phyloP scores from a whole-genome alignment of 2,888 invertebrate species.

The Agonopterix arenella region DNA sequence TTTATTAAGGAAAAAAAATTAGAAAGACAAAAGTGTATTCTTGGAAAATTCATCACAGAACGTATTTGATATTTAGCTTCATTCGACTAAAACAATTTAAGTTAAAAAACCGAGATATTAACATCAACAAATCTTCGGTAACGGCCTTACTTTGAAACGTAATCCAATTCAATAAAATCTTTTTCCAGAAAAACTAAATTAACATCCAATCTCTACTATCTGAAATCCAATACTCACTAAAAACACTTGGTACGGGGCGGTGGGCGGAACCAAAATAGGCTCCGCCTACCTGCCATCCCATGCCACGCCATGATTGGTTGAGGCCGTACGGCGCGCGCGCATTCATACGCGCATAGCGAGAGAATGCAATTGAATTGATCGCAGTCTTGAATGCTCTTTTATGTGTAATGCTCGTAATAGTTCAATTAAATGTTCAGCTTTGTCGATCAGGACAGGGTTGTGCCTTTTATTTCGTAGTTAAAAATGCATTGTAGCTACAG shows the following conservation, averaged over 20 bases:
- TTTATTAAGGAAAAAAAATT: no score
- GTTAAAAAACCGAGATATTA: no score
- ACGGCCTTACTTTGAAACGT: slow-evolving; percentile 18
- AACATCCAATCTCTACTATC: slow-evolving; percentile 49
- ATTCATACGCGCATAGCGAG: slow-evolving; percentile 30
- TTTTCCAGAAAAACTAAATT: slow-evolving; percentile 29
- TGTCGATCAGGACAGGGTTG: slow-evolving; percentile 6
- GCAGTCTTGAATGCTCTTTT: slow-evolving; percentile 47
- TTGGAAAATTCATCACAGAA: no score
- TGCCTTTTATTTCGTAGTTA: no score
- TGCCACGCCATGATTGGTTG: slow-evolving; percentile 45
- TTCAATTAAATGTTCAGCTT: slow-evolving; percentile 33
- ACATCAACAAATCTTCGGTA: no score
- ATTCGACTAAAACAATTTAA: no score
- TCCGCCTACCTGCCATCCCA: slow-evolving; percentile 41
- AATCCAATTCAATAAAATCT: slow-evolving; percentile 43
- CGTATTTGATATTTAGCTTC: no score
- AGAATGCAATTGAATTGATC: slow-evolving; percentile 60
- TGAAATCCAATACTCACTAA: slow-evolving; percentile 53
- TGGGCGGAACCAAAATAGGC: slow-evolving; percentile 33
- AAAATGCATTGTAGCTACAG: no score
- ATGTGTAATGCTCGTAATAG: slow-evolving; percentile 45
- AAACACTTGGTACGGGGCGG: slow-evolving; percentile 43
- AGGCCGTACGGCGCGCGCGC: slow-evolving; percentile 45
- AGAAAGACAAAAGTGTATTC: no score